Evolutionary conservation across 2,797 vertebrate species (phyloP).

Genomic region (Dromococcyx pavoninus): DNA sequence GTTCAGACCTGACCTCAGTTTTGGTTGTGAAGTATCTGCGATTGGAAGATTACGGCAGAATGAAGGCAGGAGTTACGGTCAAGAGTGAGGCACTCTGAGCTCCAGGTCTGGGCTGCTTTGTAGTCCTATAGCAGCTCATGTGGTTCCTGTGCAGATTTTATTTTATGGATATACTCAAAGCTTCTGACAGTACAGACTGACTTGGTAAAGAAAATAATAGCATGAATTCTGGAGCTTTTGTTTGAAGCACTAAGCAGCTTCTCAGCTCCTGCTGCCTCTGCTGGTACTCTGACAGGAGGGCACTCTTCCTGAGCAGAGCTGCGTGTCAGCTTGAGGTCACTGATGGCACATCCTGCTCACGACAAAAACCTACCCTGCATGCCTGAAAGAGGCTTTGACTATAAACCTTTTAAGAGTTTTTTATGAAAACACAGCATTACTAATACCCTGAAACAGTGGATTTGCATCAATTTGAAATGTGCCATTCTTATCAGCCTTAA

Average conservation of each 20-base stretch:
- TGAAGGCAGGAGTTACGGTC: neutral
- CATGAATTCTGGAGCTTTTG: neutral
- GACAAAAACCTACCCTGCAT: constrained; percentile 29
- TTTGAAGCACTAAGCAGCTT: neutral
- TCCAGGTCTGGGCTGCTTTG: neutral
- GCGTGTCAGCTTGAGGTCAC: neutral
- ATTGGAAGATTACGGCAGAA: neutral
- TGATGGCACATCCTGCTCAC: constrained; percentile 8
- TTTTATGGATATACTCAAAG: neutral
- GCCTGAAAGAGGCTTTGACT: constrained; percentile 50
- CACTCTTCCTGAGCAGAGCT: neutral
- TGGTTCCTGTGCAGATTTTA: neutral
- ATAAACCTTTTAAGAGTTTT: constrained; percentile 44
- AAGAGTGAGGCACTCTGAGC: neutral
- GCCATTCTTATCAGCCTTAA: constrained; percentile 13
- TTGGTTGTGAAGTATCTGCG: neutral
- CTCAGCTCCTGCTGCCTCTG: neutral
- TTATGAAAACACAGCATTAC: constrained; percentile 19
- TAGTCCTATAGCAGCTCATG: accelerated
- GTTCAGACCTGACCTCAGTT: neutral
- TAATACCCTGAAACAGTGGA: constrained; percentile 25
- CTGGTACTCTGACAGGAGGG: neutral
- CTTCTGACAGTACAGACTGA: neutral
- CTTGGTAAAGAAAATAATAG: neutral
- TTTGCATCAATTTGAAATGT: constrained; percentile 24